phyloP scores from a whole-genome alignment of 2,797 vertebrate species.

The Rousettus madagascariensis region DNA sequence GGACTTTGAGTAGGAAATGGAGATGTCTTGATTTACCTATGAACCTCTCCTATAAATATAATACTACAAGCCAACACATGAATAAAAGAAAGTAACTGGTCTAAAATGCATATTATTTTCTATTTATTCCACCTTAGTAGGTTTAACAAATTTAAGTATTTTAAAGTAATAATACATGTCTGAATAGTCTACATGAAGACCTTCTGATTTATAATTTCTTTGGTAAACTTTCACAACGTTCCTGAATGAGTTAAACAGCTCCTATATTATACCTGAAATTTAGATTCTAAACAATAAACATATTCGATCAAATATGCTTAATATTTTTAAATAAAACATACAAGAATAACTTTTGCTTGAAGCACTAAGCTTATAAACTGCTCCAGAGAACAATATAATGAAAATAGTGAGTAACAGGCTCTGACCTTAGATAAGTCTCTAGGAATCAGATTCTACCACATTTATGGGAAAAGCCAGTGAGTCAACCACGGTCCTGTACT shows the following conservation, averaged over 20 bases:
- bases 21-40: background rate
- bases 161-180: conserved; percentile 28
- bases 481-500: background rate
- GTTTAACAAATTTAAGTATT: conserved; percentile 22
- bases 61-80: background rate
- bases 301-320: conserved; percentile 12
- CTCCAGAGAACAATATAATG: background rate
- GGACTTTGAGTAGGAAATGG: background rate
- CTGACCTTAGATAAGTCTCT: conserved; percentile 7
- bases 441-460: conserved; percentile 9
- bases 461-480: conserved; percentile 8
- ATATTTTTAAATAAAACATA: conserved; percentile 39
- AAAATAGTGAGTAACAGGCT: background rate
- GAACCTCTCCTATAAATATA: conserved; percentile 10
- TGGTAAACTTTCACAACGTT: conserved; percentile 6
- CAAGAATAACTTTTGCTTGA: conserved; percentile 9
- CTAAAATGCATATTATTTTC: conserved; percentile 14
- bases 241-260: background rate
- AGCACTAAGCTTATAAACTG: background rate
- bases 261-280: background rate
- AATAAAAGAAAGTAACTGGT: conserved; percentile 2
- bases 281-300: conserved; percentile 43
- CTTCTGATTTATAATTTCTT: background rate
- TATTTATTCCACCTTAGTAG: conserved; percentile 8
- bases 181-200: background rate